Percentiles rank a stretch among this genome's conserved stretches.
Conservation (phyloP, 2,888 invertebrate genomes). For the Mythimna loreyi region DNA sequence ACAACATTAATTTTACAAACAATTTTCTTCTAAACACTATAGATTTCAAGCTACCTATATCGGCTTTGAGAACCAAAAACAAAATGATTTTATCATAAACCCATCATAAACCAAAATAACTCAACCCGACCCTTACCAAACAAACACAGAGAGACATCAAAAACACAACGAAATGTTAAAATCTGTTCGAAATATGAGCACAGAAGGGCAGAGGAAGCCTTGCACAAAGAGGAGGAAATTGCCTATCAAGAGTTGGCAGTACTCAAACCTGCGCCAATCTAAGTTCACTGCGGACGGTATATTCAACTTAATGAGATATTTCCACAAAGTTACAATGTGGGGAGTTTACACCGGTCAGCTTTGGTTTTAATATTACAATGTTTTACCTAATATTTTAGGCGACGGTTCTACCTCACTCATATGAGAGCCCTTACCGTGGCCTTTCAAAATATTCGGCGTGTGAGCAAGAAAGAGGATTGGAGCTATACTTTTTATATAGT, state of each 20-base stretch:
- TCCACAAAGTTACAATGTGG: slow-evolving; percentile 66
- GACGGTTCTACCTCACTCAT: neutral
- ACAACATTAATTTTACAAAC: slow-evolving; percentile 5
- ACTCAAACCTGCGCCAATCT: slow-evolving; percentile 83
- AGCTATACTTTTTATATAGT: too few species aligned
- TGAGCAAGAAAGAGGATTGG: too few species aligned
- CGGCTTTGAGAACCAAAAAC: slow-evolving; percentile 15
- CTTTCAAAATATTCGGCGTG: too few species aligned
- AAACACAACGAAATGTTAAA: slow-evolving; percentile 79
- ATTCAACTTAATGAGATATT: slow-evolving; percentile 84
- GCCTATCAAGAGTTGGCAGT: slow-evolving; percentile 86
- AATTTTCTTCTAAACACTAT: neutral
- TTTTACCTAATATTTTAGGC: neutral
- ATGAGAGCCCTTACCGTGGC: too few species aligned
- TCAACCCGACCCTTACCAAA: slow-evolving; percentile 48
- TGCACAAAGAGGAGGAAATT: slow-evolving; percentile 88
- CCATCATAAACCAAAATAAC: slow-evolving; percentile 40
- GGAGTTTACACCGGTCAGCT: slow-evolving; percentile 36
- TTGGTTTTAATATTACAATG: neutral
- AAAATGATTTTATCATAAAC: slow-evolving; percentile 29
- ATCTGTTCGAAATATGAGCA: slow-evolving; percentile 80
- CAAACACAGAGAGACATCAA: slow-evolving; percentile 72
- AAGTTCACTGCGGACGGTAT: slow-evolving; percentile 82
- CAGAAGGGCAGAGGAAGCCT: slow-evolving; percentile 78
- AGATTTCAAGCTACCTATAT: slow-evolving; percentile 13